Conservation (phyloP, 1,140 invertebrate species). For the Telenomus remus region DNA sequence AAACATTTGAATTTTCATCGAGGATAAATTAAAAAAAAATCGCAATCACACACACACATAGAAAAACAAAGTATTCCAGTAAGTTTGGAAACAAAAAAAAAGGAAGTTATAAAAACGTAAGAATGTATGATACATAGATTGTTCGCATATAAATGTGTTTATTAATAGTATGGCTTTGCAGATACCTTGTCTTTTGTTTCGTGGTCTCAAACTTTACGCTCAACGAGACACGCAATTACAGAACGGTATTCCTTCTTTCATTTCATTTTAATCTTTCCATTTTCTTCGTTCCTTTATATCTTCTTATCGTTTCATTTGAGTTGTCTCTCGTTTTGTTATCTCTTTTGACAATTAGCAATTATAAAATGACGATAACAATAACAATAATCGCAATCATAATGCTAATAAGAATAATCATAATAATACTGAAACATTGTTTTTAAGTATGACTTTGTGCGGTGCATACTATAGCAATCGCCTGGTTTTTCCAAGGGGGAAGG, state of each 20-base stretch:
- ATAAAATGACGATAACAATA: conserved; percentile 50
- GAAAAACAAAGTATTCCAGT: too few species aligned
- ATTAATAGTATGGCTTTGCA: conserved; percentile 54
- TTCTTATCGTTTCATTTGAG: conserved; percentile 1
- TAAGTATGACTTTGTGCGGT: conserved; percentile 61
- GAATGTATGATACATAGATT: conserved; percentile 57
- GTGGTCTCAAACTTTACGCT: conserved; percentile 8
- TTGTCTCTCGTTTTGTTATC: conserved; percentile 1
- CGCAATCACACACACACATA: conserved; percentile 43
- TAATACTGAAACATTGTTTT: conserved; percentile 59
- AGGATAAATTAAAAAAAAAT: conserved; percentile 60
- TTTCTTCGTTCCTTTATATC: not conserved
- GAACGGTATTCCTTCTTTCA: conserved; percentile 33
- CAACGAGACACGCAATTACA: conserved; percentile 66
- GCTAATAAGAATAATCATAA: conserved; percentile 57
- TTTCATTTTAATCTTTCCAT: too few species aligned
- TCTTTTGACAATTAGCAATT: conserved; percentile 38
- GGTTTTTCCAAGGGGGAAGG: conserved; percentile 45
- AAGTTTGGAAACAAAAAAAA: too few species aligned
- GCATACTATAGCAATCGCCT: conserved; percentile 57
- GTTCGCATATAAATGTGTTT: conserved; percentile 57
- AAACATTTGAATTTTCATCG: conserved; percentile 65
- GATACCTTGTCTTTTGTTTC: conserved; percentile 3
- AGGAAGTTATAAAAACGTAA: conserved; percentile 32
- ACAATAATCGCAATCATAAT: conserved; percentile 54